A percentile compares a stretch with the other conserved stretches of the same genome.
These are phyloP conservation scores for Lagorchestes hirsutus DNA, from an alignment of 2,797 vertebrate genomes.

Conservation along the genomic window DNA sequence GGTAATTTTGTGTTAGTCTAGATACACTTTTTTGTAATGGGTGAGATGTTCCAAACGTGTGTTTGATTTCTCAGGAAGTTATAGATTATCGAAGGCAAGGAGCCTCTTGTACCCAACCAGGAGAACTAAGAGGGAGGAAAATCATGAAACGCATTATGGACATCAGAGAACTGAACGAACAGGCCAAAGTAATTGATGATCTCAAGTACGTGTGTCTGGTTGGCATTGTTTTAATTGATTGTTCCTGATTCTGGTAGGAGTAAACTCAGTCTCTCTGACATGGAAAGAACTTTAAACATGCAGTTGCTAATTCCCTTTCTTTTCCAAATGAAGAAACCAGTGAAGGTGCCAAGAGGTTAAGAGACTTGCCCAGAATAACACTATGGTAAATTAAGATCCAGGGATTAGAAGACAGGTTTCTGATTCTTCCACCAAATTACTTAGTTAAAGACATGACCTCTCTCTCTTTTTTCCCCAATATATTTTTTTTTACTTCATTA, in stretches of 20 bases:
- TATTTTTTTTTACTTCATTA: background rate
- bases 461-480: background rate
- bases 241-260: background rate
- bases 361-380: background rate
- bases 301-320: background rate
- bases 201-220: conserved; percentile 90
- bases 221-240: conserved; percentile 23
- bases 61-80: conserved; percentile 89
- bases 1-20: conserved; percentile 72
- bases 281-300: background rate
- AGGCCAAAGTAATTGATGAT: conserved; percentile 99
- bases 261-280: conserved; percentile 23
- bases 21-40: background rate
- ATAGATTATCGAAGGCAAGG: conserved; percentile 92
- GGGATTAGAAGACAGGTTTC: background rate
- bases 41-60: background rate
- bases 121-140: conserved; percentile 93
- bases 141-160: conserved; percentile 96
- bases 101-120: conserved; percentile 87
- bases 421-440: background rate
- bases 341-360: background rate
- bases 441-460: background rate
- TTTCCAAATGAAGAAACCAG: conserved; percentile 1
- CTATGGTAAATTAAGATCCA: conserved; percentile 1
- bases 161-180: conserved; percentile 98